Percentiles rank a stretch among this genome's conserved stretches.
Evolutionary conservation across 92 coral and sea anemone species (phyloP).

Genomic region (Bergia puertoricense): DNA sequence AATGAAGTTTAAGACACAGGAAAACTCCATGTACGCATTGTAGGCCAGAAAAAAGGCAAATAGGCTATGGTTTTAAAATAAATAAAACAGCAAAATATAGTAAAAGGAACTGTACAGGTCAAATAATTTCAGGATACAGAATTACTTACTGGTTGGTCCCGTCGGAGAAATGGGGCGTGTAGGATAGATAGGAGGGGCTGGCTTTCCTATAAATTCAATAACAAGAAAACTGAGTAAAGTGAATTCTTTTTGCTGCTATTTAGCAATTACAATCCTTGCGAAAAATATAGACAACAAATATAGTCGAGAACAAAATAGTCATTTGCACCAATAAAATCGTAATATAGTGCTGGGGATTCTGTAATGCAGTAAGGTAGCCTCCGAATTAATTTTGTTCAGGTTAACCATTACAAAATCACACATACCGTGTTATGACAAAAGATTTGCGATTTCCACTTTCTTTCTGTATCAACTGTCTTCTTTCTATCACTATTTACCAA

Average conservation of each 20-base stretch:
- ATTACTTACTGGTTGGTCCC: constrained; percentile 23
- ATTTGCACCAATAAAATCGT: not conserved
- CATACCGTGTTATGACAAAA: not conserved
- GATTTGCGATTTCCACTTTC: not conserved
- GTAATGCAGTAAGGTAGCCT: too few species aligned
- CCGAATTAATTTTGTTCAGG: not conserved
- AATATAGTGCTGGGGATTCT: too few species aligned
- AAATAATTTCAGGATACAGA: not conserved
- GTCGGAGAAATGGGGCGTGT: constrained; percentile 13
- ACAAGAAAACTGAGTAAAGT: too few species aligned
- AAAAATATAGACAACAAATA: not conserved
- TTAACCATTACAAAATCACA: not conserved
- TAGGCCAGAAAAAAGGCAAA: too few species aligned
- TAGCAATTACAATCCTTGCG: not conserved
- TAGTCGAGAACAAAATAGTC: not conserved
- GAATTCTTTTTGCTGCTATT: not conserved
- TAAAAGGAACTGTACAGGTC: not conserved
- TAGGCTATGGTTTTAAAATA: too few species aligned
- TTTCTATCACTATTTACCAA: not conserved
- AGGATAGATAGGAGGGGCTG: constrained; percentile 15
- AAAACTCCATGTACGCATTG: too few species aligned
- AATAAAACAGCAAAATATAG: not conserved
- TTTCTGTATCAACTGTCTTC: not conserved
- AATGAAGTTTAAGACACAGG: too few species aligned
- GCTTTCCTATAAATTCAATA: not conserved